These are phyloP conservation scores for Meriones unguiculatus DNA, from an alignment of 2,113 vertebrate species.

Conservation along the genomic window DNA sequence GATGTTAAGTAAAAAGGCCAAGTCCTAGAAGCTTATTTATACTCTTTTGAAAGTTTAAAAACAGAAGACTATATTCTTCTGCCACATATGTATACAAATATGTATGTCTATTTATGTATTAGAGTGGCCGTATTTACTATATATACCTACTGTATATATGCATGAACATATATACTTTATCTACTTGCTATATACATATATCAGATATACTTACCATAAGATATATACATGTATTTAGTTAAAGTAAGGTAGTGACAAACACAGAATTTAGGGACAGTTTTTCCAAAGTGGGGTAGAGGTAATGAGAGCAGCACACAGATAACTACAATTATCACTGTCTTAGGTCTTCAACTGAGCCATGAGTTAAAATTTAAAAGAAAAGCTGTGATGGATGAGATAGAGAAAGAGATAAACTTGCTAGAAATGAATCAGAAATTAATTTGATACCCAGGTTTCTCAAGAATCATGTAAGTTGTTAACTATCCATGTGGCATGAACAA, in stretches of 20 bases:
- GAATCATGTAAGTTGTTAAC: neutral
- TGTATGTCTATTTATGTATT: neutral
- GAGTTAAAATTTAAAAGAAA: neutral
- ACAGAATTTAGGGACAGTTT: neutral
- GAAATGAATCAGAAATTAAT: neutral
- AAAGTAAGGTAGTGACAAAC: neutral
- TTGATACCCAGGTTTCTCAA: constrained; percentile 5
- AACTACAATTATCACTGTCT: neutral
- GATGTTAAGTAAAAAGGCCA: neutral
- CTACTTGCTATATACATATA: neutral
- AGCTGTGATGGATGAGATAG: neutral
- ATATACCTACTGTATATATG: neutral
- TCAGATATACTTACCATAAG: neutral
- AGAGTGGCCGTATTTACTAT: neutral
- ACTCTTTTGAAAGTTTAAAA: constrained; percentile 46
- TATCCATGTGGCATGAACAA: neutral
- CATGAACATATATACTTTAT: neutral
- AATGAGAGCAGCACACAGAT: neutral
- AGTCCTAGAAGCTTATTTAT: neutral
- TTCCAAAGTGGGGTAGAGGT: neutral
- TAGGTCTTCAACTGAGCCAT: neutral
- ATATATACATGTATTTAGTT: neutral
- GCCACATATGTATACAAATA: neutral
- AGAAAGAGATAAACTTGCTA: neutral
- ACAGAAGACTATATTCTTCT: neutral